These are phyloP conservation scores for Pristionchus japonicus DNA, from an alignment of 2,888 invertebrate genomes.

Conservation along the genomic window DNA sequence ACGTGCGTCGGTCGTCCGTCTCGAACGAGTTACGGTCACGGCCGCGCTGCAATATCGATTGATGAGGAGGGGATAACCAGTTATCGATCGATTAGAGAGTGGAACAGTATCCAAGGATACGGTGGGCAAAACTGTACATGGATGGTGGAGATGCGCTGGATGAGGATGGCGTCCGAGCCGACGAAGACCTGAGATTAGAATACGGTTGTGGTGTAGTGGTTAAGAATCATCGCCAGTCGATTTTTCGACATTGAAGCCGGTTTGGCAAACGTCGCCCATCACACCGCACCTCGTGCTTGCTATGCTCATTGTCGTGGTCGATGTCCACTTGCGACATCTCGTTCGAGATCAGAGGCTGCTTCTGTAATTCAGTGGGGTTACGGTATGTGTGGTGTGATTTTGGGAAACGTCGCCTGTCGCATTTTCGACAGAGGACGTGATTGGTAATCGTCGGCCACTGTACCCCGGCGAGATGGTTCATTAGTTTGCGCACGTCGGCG, in stretches of 20 bases:
- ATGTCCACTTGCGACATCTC: slow-evolving; percentile 24
- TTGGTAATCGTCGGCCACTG: neutral
- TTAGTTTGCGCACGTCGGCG: neutral
- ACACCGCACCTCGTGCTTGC: neutral
- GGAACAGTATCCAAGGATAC: neutral
- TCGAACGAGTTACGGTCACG: slow-evolving; percentile 25
- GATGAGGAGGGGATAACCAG: neutral
- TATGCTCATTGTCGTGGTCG: slow-evolving; percentile 37
- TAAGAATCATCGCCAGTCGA: neutral
- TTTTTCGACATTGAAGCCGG: neutral
- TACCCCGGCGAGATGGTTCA: neutral
- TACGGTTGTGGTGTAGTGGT: too few species aligned
- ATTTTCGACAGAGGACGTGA: neutral
- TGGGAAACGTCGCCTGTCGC: neutral
- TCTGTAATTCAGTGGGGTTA: too few species aligned
- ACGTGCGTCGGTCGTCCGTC: slow-evolving; percentile 7
- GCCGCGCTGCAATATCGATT: slow-evolving; percentile 8
- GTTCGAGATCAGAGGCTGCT: neutral
- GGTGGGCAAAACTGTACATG: slow-evolving; percentile 12
- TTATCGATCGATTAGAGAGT: neutral
- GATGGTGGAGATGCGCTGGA: slow-evolving; percentile 36
- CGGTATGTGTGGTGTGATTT: neutral
- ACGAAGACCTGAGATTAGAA: slow-evolving; percentile 6
- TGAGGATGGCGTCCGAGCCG: slow-evolving; percentile 1
- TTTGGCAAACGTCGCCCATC: neutral